Conservation (phyloP, 2,888 invertebrate genomes). For the Eilema griseolum region DNA sequence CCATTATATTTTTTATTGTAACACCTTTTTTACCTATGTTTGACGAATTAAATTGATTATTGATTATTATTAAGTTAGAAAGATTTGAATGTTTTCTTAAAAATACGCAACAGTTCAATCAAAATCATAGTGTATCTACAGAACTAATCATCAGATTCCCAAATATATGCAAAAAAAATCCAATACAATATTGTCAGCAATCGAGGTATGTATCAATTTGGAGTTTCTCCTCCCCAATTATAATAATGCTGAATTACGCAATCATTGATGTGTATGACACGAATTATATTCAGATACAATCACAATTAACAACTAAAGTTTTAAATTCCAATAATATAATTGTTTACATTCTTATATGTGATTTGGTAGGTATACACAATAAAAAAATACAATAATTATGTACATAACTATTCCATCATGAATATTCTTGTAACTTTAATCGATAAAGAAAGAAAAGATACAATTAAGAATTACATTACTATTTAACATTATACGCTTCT, state of each 20-base stretch:
- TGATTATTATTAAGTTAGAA: no score
- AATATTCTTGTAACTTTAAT: background rate
- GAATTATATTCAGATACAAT: background rate
- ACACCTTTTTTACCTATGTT: no score
- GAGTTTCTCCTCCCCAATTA: background rate
- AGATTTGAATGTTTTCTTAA: background rate
- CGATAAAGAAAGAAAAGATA: background rate
- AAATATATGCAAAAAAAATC: background rate
- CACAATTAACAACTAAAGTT: background rate
- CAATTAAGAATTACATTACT: background rate
- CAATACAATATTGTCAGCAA: background rate
- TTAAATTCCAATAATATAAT: background rate
- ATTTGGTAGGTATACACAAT: slow-evolving; percentile 1
- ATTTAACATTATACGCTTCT: background rate
- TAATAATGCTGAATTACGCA: background rate
- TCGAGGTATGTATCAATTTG: background rate
- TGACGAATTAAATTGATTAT: no score
- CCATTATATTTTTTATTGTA: no score
- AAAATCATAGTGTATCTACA: background rate
- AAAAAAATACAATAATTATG: background rate
- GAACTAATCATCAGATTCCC: background rate
- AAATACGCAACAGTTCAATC: background rate
- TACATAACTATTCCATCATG: background rate
- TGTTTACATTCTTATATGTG: background rate
- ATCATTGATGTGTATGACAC: background rate